Conservation (phyloP, 2,888 invertebrate species). For the Drosophila robusta region DNA sequence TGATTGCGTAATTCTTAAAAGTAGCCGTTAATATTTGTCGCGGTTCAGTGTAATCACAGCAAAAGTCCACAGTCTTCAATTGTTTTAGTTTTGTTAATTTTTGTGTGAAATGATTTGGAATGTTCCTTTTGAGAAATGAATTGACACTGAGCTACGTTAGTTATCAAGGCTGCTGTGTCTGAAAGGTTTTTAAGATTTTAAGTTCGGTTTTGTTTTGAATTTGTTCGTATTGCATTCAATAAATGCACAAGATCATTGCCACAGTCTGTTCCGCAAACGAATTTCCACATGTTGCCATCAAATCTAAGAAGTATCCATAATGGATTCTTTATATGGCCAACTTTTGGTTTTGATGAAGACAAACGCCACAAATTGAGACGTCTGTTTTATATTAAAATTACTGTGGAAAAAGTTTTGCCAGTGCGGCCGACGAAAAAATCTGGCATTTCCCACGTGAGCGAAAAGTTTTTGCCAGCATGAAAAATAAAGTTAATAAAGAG, state of each 20-base stretch:
- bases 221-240: not conserved
- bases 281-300: not conserved
- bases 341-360: not conserved
- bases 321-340: not conserved
- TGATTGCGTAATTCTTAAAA: not conserved
- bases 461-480: conserved; percentile 46
- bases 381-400: conserved; percentile 18
- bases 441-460: conserved; percentile 57
- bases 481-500: conserved; percentile 41
- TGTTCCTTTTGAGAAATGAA: conserved; percentile 17
- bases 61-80: conserved; percentile 7
- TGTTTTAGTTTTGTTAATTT: conserved; percentile 27
- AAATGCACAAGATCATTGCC: not conserved
- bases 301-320: not conserved
- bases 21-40: not conserved
- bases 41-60: conserved; percentile 6
- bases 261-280: not conserved
- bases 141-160: conserved; percentile 16
- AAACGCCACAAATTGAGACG: conserved; percentile 11
- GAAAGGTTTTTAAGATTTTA: not conserved
- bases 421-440: conserved; percentile 27
- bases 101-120: conserved; percentile 17
- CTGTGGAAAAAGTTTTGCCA: conserved; percentile 26
- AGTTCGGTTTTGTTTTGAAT: no score
- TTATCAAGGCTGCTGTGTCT: conserved; percentile 28